Evolutionary conservation across 2,113 vertebrate species (phyloP).

Genomic region (Columba livia): DNA sequence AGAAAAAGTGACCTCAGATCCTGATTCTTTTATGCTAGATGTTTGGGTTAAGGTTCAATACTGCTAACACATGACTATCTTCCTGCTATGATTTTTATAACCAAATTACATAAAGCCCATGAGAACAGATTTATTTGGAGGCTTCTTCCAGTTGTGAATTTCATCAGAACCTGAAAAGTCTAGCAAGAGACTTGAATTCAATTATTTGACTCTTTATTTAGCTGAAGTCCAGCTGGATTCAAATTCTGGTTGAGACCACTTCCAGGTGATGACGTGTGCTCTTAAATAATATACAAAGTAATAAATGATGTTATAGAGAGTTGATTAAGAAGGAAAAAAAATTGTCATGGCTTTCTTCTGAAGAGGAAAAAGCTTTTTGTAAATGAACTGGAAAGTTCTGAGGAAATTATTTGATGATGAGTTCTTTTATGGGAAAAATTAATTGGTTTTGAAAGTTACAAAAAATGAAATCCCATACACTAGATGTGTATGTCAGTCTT

Average conservation of each 20-base stretch:
- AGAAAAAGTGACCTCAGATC: conserved; percentile 1
- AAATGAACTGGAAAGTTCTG: not conserved
- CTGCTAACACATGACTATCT: not conserved
- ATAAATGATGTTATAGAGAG: not conserved
- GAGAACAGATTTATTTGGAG: not conserved
- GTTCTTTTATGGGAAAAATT: not conserved
- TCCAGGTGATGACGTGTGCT: not conserved
- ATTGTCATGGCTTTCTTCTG: not conserved
- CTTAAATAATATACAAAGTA: not conserved
- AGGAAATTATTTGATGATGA: not conserved
- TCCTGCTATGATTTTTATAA: not conserved
- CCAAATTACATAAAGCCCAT: not conserved
- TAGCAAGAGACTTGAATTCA: not conserved
- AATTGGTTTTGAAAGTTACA: not conserved
- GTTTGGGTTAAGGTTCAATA: not conserved
- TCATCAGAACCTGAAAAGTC: not conserved
- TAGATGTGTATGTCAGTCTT: rapidly evolving
- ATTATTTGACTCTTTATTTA: conserved; percentile 1
- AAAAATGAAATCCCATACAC: not conserved
- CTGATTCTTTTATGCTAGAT: not conserved
- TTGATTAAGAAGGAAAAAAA: not conserved
- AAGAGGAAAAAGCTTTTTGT: not conserved
- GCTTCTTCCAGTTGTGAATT: not conserved
- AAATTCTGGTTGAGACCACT: not conserved
- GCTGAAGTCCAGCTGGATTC: not conserved